Evolutionary conservation across 2,113 vertebrate genomes (phyloP), one percentile per base, ranked within the genome.

Genomic region (Oncorhynchus nerka): DNA sequence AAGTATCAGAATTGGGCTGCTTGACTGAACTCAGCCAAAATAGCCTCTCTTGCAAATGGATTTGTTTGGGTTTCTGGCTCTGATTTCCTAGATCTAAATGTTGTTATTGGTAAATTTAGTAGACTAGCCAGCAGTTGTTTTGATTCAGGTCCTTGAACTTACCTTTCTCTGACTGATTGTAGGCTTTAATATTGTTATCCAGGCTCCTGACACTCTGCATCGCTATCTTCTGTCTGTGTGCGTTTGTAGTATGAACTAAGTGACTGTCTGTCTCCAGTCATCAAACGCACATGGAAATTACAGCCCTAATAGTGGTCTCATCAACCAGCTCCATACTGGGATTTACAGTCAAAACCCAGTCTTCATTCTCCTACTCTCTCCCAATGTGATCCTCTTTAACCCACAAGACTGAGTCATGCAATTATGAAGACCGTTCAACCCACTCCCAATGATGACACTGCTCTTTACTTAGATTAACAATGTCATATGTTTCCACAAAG

Each of bases 261-360:
- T 82, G 86, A 87, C 90, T 84, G 84, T 82, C 84, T 81, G 87
- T 89, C 92, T 89, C 79, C 81, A 81, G 85, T 84, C 67, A 87
- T 83, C 83, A 81, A 77, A 86, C 55, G 80, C 68, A 83, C 67
- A 59, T 71, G 79, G 82, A 80, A 86, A 90, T 91, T 83, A 91
- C 59, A 51, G 76, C 77, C 70, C 80, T 87, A 92, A 90, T 90
- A 80, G 78, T 79, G 77, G 84, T 75, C 90, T 92, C 92, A 93
- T 93, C 88, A 81, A 73, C 68, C 51, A 62, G 74, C n/a, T 55
- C 70, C 85, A 79, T 88, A 83, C 75, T 74, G 71, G 83, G 82
- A 91, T 91, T 90, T 91, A 92, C 85, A 79, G 73, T 61, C 26
- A 71, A 73, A 83, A 73, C 78, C 75, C 72, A 74, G 55, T 82